Evolutionary conservation across 2,113 vertebrate genomes (phyloP), one percentile per base, ranked within the genome.

Genomic region (Heteronetta atricapilla): DNA sequence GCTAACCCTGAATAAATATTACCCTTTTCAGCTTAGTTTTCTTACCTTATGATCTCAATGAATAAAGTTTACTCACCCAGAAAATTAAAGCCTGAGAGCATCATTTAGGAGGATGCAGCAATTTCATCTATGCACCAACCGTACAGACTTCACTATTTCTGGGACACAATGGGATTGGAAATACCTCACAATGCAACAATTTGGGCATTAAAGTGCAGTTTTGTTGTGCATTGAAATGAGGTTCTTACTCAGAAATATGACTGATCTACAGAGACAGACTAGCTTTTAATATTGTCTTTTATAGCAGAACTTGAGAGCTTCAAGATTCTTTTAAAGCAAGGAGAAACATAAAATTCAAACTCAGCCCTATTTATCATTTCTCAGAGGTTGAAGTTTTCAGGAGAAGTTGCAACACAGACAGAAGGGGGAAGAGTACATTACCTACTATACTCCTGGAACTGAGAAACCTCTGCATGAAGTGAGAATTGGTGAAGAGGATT

Each of bases 401-500:
- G 21, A 10, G 9, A 82, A 21, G 63, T 63, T 84, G 22, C 70
- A 86, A 96, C 17, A 77, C 0, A 1, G n/a, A 88, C n/a, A 77
- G 77, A 96, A 53, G 22, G n/a, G 29, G 87, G 59, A 59, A 94
- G 90, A 79, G 26, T 42, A 5, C 73, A 93, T 97, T 97, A 99
- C 99, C 99, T 96, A 98, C 98, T 85, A 99, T 99, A 92, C 99
- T 99, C 94, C 99, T 98, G 94, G 98, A 86, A 60, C 67, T 95
- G 95, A 98, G 82, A 95, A 99, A 99, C 92, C 98, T 98, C 95
- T 98, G 98, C 88, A 98, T 97, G 97, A 99, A 99, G 89, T 83
- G 89, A 28, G 99, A 99, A 91, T 99, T 98, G 4, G 98, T 99
- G 97, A 99, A 99, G 78, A 99, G 99, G 89, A 99, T 95, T 90